These are phyloP conservation scores for Microctenopoma lineatum DNA, from an alignment of 2,797 vertebrate species.

Conservation along the genomic window DNA sequence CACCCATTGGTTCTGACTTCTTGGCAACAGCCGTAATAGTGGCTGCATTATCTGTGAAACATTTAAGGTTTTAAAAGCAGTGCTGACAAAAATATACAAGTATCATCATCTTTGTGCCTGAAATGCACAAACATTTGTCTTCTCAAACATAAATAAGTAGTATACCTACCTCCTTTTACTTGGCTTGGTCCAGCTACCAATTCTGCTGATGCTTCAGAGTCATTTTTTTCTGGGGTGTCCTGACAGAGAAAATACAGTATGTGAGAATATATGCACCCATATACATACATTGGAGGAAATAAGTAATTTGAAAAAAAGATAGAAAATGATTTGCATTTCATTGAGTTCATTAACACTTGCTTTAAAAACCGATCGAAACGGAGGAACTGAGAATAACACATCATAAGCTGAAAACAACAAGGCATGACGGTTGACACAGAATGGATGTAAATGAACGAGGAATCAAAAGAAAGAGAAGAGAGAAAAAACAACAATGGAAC, in stretches of 20 bases:
- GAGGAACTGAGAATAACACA: not conserved
- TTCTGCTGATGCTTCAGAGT: constrained; percentile 39
- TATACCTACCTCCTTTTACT: constrained; percentile 57
- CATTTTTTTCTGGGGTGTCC: constrained; percentile 51
- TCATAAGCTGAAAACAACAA: accelerated
- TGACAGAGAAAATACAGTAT: constrained; percentile 21
- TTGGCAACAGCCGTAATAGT: constrained; percentile 33
- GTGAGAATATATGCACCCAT: too few relatives aligned
- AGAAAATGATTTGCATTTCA: too few relatives aligned
- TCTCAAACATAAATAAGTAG: not conserved
- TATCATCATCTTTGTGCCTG: not conserved
- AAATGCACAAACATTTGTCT: not conserved
- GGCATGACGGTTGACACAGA: accelerated
- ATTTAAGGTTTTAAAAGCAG: constrained; percentile 4
- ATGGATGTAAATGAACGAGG: accelerated
- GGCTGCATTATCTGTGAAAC: constrained; percentile 61
- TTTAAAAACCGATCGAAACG: not conserved
- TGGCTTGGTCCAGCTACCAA: constrained; percentile 52
- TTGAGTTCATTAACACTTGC: not conserved
- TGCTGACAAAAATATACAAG: not conserved
- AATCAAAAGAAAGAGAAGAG: not conserved
- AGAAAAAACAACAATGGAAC: not conserved
- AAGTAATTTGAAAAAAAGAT: too few relatives aligned
- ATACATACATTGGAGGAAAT: too few relatives aligned
- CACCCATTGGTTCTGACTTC: constrained; percentile 59